Base-by-base conservation (phyloP, 2,113 vertebrate species). In the Colossoma macropomum region DNA sequence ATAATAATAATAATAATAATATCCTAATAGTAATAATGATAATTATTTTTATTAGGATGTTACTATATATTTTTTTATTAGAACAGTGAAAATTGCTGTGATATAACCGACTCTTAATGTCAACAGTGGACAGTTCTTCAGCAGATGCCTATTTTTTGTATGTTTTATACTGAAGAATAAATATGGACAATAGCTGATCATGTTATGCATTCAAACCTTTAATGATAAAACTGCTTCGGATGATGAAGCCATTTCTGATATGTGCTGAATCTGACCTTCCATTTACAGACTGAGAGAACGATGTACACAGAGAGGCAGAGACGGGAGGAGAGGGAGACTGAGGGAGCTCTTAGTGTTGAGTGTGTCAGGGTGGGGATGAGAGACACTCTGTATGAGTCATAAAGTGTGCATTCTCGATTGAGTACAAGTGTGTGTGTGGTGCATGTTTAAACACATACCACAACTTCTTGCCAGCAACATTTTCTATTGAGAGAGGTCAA, bases 361-460 rank as follows among this genome's bases (percentile, higher is more conserved):
- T 19, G 41, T 78, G 48, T 70, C 52, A 77, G 79, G 80, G 71
- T 52, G 80, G 80, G 76, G 68, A 73, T 82, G 50, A 72, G 56
- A 66, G 54, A 71, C 50, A 60, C 32, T 71, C 45, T 30, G 10
- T 32, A 38, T 77, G 75, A 78, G 60, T 82, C 69, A 82, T 56
- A 60, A 59, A 23, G 45, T 69, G 41, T 54, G 81, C 73, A 65
- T 80, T 23, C 56, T n/a, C 21, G 11, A 2, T 59, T 16, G 66
- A 65, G 79, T 63, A 54, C 59, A 23, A 28, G 63, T 74, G 77
- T 75, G 72, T 28, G 11, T 79, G 16, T 41, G 23, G 34, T 7
- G 21, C 32, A 70, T 34, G 41, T 38, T 70, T 59, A n/a, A 73
- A 38, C 59, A 81, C 75, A 63, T 71, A 19, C 59, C 70, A 16